Conservation (phyloP, 2,888 invertebrate species). For the Blera fallax region DNA sequence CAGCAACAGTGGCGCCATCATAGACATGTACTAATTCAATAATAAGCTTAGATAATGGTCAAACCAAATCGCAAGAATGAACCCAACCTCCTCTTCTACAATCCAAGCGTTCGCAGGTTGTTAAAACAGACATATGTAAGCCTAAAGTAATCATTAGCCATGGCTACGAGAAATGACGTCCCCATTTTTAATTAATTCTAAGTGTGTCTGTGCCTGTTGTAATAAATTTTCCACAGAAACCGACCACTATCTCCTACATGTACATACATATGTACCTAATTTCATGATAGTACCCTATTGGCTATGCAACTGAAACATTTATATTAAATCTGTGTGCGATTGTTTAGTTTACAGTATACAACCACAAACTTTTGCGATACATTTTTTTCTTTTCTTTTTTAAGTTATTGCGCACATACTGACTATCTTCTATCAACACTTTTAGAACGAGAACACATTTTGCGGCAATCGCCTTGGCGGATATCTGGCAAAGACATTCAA, state of each 20-base stretch:
- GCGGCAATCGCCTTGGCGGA: neutral
- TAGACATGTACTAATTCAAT: too few species aligned
- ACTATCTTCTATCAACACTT: neutral
- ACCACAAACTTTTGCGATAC: neutral
- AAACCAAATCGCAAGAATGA: too few species aligned
- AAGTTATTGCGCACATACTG: neutral
- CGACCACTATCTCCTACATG: too few species aligned
- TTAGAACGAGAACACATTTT: neutral
- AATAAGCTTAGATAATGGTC: too few species aligned
- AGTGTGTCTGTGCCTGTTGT: neutral
- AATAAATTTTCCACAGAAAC: neutral
- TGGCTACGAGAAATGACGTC: neutral
- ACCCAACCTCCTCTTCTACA: too few species aligned
- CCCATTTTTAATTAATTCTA: neutral
- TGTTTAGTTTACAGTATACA: neutral
- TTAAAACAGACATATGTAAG: too few species aligned
- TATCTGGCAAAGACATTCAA: neutral
- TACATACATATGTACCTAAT: neutral
- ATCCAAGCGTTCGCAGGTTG: too few species aligned
- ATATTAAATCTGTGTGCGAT: neutral
- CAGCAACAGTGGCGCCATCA: too few species aligned
- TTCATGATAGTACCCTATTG: neutral
- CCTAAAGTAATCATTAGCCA: too few species aligned
- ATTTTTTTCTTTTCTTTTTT: neutral
- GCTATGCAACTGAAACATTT: neutral